phyloP scores from a whole-genome alignment of 2,888 invertebrate species.

The Byasa hedistus region DNA sequence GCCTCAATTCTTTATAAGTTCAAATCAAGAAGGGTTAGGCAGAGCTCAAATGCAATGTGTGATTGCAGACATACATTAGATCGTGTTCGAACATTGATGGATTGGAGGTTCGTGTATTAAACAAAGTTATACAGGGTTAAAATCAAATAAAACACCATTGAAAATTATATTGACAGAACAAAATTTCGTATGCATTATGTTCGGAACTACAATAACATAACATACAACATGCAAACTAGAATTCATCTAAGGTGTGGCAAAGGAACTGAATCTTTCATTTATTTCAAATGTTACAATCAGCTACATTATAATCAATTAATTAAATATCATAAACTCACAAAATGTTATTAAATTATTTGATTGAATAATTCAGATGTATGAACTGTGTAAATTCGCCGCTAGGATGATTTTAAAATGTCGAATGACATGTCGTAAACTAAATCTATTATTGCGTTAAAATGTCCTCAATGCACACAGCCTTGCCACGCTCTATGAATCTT shows the following conservation, averaged over 20 bases:
- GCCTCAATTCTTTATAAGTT: conserved; percentile 63
- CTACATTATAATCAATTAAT: conserved; percentile 60
- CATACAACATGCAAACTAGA: conserved; percentile 66
- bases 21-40: conserved; percentile 54
- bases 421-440: conserved; percentile 72
- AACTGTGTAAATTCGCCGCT: conserved; percentile 67
- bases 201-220: conserved; percentile 46
- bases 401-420: conserved; percentile 71
- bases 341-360: conserved; percentile 62
- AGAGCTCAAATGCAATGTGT: conserved; percentile 50
- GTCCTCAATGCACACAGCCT: conserved; percentile 85
- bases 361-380: conserved; percentile 64
- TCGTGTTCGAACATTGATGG: conserved; percentile 62
- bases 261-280: conserved; percentile 73
- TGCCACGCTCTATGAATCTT: conserved; percentile 83
- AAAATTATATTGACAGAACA: conserved; percentile 47
- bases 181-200: conserved; percentile 56
- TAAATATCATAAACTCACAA: conserved; percentile 57
- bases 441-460: conserved; percentile 77
- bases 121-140: conserved; percentile 45
- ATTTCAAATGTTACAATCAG: conserved; percentile 60
- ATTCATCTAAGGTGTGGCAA: conserved; percentile 80
- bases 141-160: conserved; percentile 55
- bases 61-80: conserved; percentile 58
- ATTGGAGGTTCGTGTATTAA: conserved; percentile 57